Evolutionary conservation across 2,797 vertebrate genomes (phyloP), one percentile per base, ranked within the genome.

Genomic region (Phataginus tetradactyla): DNA sequence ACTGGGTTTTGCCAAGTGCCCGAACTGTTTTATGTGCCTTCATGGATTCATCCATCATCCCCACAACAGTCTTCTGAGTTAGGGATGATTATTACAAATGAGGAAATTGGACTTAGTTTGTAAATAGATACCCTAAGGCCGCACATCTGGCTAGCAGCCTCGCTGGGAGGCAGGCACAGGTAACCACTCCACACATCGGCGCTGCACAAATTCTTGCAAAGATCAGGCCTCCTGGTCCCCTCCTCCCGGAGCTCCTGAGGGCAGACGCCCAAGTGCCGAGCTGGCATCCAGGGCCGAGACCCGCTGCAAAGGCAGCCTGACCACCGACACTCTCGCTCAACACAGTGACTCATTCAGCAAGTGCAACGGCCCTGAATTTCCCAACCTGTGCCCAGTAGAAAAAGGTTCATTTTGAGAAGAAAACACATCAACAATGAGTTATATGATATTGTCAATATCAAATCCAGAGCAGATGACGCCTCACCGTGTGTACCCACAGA

Each of bases 341-440:
- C n/a, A 1, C 59, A 1, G 18, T 1, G 7, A 55, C 64, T 15
- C 4, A 5, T 85, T 32, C 25, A 1, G 2, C 11, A 13, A 9
- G 75, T 66, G 69, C 69, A 6, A 3, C 0, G n/a, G 37, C 63
- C 20, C 0, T 6, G 29, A 32, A 29, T 14, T 39, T 15, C 63
- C 25, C 0, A 0, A 5, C 14, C 53, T 64, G 3, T 0, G 37
- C 53, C 55, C 42, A 4, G 45, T 0, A 11, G 64, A 32, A 4
- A 34, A 45, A 49, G 42, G 12, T 25, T 61, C 39, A 15, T 49
- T 59, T 37, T 10, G 27, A 55, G 83, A 69, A 55, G 10, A 18
- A 55, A 66, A 34, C 18, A 2, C 15, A 3, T 4, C 3, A 14
- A 79, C 39, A 39, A 14, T 8, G 91, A 59, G 34, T 83, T 42